Evolutionary conservation across 2,113 vertebrate genomes (phyloP).

Genomic region (Anseranas semipalmata): DNA sequence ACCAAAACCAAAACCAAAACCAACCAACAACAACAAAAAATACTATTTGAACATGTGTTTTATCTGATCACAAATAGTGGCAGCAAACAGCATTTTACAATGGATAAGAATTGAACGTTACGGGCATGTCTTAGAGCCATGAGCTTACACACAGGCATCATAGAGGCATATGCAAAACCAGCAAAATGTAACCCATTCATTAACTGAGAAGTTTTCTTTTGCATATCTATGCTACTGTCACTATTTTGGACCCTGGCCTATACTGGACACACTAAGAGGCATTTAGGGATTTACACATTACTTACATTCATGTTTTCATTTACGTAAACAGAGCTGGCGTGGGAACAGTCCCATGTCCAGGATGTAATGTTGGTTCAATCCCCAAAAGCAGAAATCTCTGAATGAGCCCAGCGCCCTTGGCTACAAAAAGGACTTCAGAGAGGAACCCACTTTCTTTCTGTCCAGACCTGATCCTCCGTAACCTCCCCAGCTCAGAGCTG

Average conservation of each 20-base stretch:
- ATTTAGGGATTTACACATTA: background rate
- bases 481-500: background rate
- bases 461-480: background rate
- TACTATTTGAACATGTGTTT: background rate
- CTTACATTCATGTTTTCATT: background rate
- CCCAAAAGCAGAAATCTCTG: background rate
- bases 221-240: background rate
- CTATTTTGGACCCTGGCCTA: background rate
- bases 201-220: background rate
- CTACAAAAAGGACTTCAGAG: background rate
- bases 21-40: background rate
- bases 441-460: background rate
- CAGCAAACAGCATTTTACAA: background rate
- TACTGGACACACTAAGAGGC: background rate
- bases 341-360: accelerated
- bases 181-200: background rate
- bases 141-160: background rate
- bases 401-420: accelerated
- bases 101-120: background rate
- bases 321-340: background rate
- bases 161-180: background rate
- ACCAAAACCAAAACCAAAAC: too few species aligned
- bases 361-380: background rate
- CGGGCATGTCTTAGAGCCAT: background rate
- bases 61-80: background rate